These are phyloP conservation scores for Augochlorella aurata DNA, from an alignment of 2,888 invertebrate genomes.

Conservation along the genomic window DNA sequence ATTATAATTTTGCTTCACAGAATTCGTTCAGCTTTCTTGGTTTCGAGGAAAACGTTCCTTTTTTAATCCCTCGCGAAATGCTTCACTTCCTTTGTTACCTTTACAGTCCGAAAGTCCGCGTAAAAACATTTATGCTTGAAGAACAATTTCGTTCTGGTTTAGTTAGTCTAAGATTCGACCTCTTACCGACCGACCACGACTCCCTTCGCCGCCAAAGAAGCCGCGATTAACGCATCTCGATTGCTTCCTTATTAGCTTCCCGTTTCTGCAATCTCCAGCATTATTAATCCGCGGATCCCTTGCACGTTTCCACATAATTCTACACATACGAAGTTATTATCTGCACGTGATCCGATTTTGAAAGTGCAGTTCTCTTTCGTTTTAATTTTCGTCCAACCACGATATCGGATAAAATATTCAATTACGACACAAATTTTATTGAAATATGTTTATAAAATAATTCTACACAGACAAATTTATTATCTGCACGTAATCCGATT, in stretches of 20 bases:
- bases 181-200: not conserved
- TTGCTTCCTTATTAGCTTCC: not conserved
- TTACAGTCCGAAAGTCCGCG: constrained; percentile 19
- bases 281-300: not conserved
- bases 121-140: constrained; percentile 41
- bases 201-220: not conserved
- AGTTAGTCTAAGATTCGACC: constrained; percentile 19
- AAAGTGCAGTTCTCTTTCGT: too few species aligned
- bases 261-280: not conserved
- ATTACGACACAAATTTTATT: too few species aligned
- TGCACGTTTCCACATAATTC: too few species aligned
- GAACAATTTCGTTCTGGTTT: constrained; percentile 24
- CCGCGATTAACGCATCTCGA: not conserved
- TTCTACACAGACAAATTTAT: too few species aligned
- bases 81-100: constrained; percentile 3
- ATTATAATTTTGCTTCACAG: constrained; percentile 10
- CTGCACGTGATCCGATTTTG: too few species aligned
- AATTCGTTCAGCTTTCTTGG: constrained; percentile 31
- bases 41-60: constrained; percentile 32
- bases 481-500: too few species aligned
- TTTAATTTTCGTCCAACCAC: too few species aligned
- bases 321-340: too few species aligned
- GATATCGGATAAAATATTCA: too few species aligned
- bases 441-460: too few species aligned
- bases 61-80: constrained; percentile 16